These are phyloP conservation scores for Nasonia oneida DNA, from an alignment of 2,888 invertebrate species.

Conservation along the genomic window DNA sequence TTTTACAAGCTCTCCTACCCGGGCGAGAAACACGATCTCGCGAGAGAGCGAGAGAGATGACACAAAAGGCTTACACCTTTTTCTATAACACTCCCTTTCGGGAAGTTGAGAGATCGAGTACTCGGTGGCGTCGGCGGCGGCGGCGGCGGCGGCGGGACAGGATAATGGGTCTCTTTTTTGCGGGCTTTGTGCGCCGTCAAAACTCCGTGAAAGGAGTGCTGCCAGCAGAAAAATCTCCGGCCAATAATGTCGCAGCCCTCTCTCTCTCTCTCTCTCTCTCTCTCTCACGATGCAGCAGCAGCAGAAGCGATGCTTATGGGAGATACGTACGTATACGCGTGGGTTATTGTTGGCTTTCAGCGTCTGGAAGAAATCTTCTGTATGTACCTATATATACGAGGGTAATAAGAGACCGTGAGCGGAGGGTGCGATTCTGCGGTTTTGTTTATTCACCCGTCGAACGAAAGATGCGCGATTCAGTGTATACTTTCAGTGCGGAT, in stretches of 20 bases:
- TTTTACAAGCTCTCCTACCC: not conserved
- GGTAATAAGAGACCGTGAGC: slow-evolving; percentile 41
- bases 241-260: slow-evolving; percentile 68
- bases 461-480: not conserved
- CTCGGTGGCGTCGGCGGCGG: not conserved
- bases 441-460: slow-evolving; percentile 54
- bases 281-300: slow-evolving; percentile 50
- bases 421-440: slow-evolving; percentile 50
- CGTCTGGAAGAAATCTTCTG: slow-evolving; percentile 62
- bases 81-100: slow-evolving; percentile 56
- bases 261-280: slow-evolving; percentile 60
- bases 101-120: slow-evolving; percentile 38
- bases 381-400: not conserved
- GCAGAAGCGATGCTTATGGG: slow-evolving; percentile 39
- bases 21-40: slow-evolving; percentile 24
- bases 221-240: slow-evolving; percentile 68
- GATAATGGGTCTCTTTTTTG: slow-evolving; percentile 65
- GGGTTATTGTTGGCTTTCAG: slow-evolving; percentile 58
- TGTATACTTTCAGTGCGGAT: too few relatives aligned
- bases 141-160: slow-evolving; percentile 41
- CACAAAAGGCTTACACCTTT: slow-evolving; percentile 68
- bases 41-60: slow-evolving; percentile 13
- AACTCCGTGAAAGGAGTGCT: slow-evolving; percentile 69
- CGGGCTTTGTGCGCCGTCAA: slow-evolving; percentile 69
- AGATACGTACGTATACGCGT: slow-evolving; percentile 35